phyloP scores from a whole-genome alignment of 2,113 vertebrate species.

The Chloroceryle aenea region DNA sequence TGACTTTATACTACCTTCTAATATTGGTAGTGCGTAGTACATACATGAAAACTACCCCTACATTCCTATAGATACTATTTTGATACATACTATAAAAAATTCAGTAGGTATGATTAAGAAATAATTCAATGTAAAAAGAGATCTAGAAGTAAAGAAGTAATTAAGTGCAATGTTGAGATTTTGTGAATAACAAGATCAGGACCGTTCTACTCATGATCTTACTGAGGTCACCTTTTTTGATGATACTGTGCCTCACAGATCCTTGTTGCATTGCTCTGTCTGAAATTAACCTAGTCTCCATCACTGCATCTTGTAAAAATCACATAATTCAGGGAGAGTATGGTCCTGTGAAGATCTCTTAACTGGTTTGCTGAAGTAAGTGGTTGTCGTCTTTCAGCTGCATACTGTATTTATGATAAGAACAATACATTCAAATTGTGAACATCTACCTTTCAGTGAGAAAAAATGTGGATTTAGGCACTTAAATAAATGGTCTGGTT shows the following conservation, averaged over 20 bases:
- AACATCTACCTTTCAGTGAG: not conserved
- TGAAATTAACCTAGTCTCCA: not conserved
- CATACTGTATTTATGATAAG: rapidly evolving
- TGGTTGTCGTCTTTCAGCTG: not conserved
- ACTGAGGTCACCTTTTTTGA: not conserved
- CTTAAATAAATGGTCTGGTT: not conserved
- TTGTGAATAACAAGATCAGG: not conserved
- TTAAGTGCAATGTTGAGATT: not conserved
- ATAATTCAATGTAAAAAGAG: not conserved
- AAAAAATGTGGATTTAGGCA: not conserved
- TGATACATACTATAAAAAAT: not conserved
- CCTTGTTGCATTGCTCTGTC: not conserved
- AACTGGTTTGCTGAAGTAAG: not conserved
- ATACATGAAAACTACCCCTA: not conserved
- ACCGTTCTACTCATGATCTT: not conserved
- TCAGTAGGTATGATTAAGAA: not conserved
- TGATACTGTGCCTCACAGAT: not conserved
- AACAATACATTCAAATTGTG: not conserved
- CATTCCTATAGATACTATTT: not conserved
- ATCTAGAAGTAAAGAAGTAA: not conserved
- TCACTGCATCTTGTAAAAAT: not conserved
- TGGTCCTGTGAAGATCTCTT: not conserved
- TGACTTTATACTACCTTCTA: not conserved
- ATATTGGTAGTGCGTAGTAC: not conserved
- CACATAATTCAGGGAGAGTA: rapidly evolving